These are phyloP conservation scores for Gymnoscelis rufifasciata DNA, from an alignment of 2,888 invertebrate genomes.

Conservation along the genomic window DNA sequence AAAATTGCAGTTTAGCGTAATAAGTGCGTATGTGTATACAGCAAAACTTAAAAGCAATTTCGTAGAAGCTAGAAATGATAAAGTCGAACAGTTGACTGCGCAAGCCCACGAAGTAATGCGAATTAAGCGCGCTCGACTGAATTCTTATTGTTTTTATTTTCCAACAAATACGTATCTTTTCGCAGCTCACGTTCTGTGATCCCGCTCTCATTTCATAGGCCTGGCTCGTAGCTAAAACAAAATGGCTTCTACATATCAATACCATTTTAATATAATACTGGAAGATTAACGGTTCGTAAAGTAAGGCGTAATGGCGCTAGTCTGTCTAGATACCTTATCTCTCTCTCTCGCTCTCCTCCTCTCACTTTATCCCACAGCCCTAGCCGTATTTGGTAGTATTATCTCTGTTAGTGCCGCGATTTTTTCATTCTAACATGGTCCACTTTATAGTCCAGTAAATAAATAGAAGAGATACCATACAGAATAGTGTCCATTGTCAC, in stretches of 20 bases:
- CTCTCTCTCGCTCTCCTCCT: too few relatives aligned
- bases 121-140: slow-evolving; percentile 12
- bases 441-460: too few relatives aligned
- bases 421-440: too few relatives aligned
- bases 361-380: too few relatives aligned
- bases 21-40: background rate
- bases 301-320: too few relatives aligned
- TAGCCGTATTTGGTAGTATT: too few relatives aligned
- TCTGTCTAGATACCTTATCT: too few relatives aligned
- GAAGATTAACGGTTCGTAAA: too few relatives aligned
- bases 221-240: background rate
- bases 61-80: background rate
- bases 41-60: background rate
- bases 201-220: slow-evolving; percentile 23
- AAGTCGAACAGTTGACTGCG: background rate
- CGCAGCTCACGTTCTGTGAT: slow-evolving; percentile 11
- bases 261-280: background rate
- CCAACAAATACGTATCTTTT: slow-evolving; percentile 18
- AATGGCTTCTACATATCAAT: slow-evolving; percentile 1
- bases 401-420: too few relatives aligned
- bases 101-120: slow-evolving; percentile 4
- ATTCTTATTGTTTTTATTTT: slow-evolving; percentile 20
- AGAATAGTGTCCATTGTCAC: too few relatives aligned
- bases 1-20: too few relatives aligned
- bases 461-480: too few relatives aligned